These are phyloP conservation scores for Enteromius afrohamiltoni DNA, from an alignment of 2,797 vertebrate species.

Conservation along the genomic window DNA sequence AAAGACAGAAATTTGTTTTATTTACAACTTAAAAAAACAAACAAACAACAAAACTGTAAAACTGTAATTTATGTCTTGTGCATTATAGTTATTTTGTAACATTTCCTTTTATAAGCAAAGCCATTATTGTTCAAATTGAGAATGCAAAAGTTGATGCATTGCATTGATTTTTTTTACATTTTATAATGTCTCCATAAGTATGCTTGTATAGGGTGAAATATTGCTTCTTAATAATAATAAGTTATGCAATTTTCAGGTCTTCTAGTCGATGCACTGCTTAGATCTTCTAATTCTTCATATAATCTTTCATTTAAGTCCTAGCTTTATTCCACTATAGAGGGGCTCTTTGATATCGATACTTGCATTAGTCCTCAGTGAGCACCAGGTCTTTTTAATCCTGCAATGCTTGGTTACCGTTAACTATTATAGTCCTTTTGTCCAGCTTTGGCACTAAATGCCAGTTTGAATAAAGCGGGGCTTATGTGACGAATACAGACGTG, in stretches of 20 bases:
- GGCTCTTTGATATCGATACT: not conserved
- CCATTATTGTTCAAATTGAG: not conserved
- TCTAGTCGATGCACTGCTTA: not conserved
- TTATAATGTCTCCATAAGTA: not conserved
- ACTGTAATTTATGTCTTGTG: not conserved
- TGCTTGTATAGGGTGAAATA: not conserved
- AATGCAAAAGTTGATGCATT: not conserved
- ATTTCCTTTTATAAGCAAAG: not conserved
- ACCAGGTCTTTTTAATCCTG: not conserved
- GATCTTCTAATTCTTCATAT: not conserved
- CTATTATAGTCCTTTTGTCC: slow-evolving; percentile 6
- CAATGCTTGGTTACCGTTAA: not conserved
- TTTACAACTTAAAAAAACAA: not conserved
- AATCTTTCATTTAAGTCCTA: not conserved
- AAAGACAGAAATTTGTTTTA: not conserved
- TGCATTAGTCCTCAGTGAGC: not conserved
- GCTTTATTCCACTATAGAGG: not conserved
- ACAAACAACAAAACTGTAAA: no score
- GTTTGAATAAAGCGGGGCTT: slow-evolving; percentile 26
- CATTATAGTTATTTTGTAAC: not conserved
- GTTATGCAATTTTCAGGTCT: not conserved
- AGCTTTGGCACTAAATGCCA: slow-evolving; percentile 14
- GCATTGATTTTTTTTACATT: not conserved
- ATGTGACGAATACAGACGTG: slow-evolving; percentile 66
- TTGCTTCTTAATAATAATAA: not conserved